Evolutionary conservation across 1,140 invertebrate species (phyloP).

Genomic region (Drosophila rufa): DNA sequence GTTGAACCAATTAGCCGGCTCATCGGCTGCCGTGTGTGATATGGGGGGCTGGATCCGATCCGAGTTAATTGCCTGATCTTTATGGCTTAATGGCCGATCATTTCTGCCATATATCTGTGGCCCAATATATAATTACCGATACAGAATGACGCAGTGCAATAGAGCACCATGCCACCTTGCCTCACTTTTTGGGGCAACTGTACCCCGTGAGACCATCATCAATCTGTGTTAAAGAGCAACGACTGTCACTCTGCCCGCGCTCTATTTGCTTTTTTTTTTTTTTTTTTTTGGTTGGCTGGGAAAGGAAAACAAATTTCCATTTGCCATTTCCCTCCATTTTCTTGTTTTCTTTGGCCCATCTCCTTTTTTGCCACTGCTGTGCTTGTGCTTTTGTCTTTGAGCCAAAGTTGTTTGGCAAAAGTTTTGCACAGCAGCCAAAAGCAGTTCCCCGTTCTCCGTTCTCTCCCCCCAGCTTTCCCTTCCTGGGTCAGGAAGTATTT

Average conservation of each 20-base stretch:
- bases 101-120: slow-evolving; percentile 38
- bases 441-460: neutral
- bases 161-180: neutral
- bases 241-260: slow-evolving; percentile 29
- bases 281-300: slow-evolving; percentile 17
- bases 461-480: slow-evolving; percentile 3
- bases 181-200: slow-evolving; percentile 19
- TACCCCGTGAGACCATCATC: slow-evolving; percentile 30
- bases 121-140: slow-evolving; percentile 31
- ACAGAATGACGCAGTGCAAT: slow-evolving; percentile 22
- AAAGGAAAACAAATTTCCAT: slow-evolving; percentile 73
- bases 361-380: slow-evolving; percentile 21
- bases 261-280: slow-evolving; percentile 18
- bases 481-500: slow-evolving; percentile 68
- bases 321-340: slow-evolving; percentile 48
- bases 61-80: slow-evolving; percentile 42
- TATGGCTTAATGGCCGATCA: slow-evolving; percentile 45
- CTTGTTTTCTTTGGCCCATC: slow-evolving; percentile 39
- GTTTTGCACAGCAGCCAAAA: slow-evolving; percentile 51
- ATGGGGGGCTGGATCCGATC: slow-evolving; percentile 11
- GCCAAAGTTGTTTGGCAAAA: slow-evolving; percentile 72
- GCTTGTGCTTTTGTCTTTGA: slow-evolving; percentile 65
- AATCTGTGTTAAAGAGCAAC: slow-evolving; percentile 36
- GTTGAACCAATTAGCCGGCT: slow-evolving; percentile 35
- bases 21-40: slow-evolving; percentile 28